Percentiles rank a stretch among this genome's conserved stretches.
phyloP scores from a whole-genome alignment of 2,113 vertebrate species.

The Jacana jacana region DNA sequence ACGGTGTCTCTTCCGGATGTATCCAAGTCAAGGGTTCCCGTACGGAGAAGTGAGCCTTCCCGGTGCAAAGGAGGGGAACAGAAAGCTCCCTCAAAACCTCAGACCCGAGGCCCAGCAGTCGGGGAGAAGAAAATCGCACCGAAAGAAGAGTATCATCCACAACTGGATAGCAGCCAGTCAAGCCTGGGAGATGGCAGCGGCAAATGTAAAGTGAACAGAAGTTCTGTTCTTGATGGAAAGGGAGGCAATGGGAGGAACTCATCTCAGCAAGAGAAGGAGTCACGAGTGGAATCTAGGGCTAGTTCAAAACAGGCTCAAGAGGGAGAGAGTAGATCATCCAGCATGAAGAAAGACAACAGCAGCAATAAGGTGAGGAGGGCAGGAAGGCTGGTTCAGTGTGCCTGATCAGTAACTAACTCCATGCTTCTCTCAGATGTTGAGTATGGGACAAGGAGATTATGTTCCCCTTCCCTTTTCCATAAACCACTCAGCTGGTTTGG shows the following conservation, averaged over 20 bases:
- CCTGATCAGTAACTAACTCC: constrained; percentile 14
- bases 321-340: constrained; percentile 53
- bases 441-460: neutral
- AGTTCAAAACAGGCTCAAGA: constrained; percentile 65
- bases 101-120: neutral
- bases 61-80: constrained; percentile 43
- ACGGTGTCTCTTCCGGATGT: constrained; percentile 35
- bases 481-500: neutral
- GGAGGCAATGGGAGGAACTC: constrained; percentile 58
- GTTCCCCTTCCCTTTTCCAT: neutral
- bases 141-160: neutral
- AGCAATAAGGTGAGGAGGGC: constrained; percentile 74
- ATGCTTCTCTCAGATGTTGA: constrained; percentile 23
- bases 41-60: neutral
- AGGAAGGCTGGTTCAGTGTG: neutral
- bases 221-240: neutral
- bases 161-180: neutral
- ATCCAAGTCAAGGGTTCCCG: constrained; percentile 9
- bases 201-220: constrained; percentile 25
- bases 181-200: constrained; percentile 28
- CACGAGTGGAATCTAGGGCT: constrained; percentile 57
- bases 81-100: constrained; percentile 8
- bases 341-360: constrained; percentile 49
- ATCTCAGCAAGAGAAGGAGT: constrained; percentile 64
- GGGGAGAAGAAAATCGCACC: constrained; percentile 35